These are phyloP conservation scores for Rhodeus uyekii DNA, from an alignment of 2,797 vertebrate genomes.

Conservation along the genomic window DNA sequence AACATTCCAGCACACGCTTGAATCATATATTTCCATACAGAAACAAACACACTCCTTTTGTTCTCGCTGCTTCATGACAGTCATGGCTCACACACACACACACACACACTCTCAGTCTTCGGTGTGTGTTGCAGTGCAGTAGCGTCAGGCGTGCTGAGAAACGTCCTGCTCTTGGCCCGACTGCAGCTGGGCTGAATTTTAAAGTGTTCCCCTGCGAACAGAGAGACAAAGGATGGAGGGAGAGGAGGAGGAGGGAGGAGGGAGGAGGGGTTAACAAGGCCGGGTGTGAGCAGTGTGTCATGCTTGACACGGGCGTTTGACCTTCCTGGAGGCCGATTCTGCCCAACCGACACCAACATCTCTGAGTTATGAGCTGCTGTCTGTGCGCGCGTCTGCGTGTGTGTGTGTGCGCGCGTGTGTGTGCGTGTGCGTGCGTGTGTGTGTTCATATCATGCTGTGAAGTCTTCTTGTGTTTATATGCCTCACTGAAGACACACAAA, in stretches of 20 bases:
- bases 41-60: background rate
- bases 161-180: no score
- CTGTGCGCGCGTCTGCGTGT: conserved; percentile 7
- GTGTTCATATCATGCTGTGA: conserved; percentile 3
- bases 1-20: background rate
- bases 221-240: background rate
- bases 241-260: conserved; percentile 2
- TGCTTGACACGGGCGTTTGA: conserved; percentile 77
- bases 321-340: conserved; percentile 68
- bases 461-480: conserved; percentile 34
- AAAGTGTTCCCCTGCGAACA: conserved; percentile 7
- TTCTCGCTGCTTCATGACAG: background rate
- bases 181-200: conserved; percentile 15
- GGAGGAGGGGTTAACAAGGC: conserved; percentile 66
- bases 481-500: conserved; percentile 31
- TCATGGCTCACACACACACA: background rate
- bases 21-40: background rate
- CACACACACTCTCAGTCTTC: background rate
- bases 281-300: conserved; percentile 72
- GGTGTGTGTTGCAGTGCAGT: background rate
- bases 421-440: conserved; percentile 20
- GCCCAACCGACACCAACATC: conserved; percentile 13
- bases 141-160: background rate
- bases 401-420: conserved; percentile 14
- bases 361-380: conserved; percentile 42